Conservation (phyloP, 2,113 vertebrate species). For the Daubentonia madagascariensis region DNA sequence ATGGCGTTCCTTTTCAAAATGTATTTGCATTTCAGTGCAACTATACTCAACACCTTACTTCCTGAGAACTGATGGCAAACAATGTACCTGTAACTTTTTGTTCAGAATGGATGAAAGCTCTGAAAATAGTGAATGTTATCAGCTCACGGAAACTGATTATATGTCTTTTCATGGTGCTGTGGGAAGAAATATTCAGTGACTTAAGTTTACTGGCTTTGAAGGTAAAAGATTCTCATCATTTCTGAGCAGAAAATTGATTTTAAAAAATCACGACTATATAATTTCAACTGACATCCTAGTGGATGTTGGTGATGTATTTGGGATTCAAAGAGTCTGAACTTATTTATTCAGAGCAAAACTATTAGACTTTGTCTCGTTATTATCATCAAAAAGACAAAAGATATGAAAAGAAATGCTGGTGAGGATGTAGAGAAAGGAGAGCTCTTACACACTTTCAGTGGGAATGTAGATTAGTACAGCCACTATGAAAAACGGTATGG, state of each 20-base stretch:
- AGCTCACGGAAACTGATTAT: not conserved
- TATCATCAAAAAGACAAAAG: not conserved
- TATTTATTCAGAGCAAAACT: not conserved
- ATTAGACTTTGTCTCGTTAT: not conserved
- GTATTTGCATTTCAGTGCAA: not conserved
- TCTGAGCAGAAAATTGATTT: slow-evolving; percentile 16
- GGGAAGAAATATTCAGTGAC: not conserved
- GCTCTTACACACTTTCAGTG: not conserved
- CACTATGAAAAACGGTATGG: not conserved
- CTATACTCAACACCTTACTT: not conserved
- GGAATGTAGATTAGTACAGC: not conserved
- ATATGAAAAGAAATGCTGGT: not conserved
- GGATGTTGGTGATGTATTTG: not conserved
- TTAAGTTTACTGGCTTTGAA: not conserved
- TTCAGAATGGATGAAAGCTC: not conserved
- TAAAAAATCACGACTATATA: not conserved
- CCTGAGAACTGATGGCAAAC: not conserved
- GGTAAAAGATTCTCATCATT: not conserved
- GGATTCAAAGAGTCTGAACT: not conserved
- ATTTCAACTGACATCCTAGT: not conserved
- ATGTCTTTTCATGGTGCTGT: not conserved
- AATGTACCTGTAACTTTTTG: not conserved
- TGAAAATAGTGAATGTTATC: not conserved
- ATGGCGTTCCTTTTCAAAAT: not conserved
- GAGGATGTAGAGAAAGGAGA: not conserved